Evolutionary conservation across 2,797 vertebrate genomes (phyloP), one percentile per base, ranked within the genome.

Genomic region (Pangasius sanitwongsei): DNA sequence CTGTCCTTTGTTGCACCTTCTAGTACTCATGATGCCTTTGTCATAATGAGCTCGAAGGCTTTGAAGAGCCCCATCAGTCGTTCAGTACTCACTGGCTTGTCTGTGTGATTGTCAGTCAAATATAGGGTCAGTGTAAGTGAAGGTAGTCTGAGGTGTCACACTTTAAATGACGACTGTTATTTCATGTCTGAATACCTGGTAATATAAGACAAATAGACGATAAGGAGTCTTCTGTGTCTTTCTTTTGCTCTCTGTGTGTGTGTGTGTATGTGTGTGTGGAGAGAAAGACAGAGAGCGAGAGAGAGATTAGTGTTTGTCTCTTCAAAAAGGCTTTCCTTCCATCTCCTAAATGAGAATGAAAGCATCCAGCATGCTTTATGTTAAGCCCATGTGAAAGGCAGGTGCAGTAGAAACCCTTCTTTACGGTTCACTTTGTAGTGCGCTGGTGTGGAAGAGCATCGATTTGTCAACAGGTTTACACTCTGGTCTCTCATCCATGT

Each of bases 341-440:
- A 53, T 87, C 31, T 61, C 4, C 50, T 85, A 87, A 85, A 50
- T 88, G 65, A 74, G 69, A 87, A 86, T 85, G 53, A 86, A 85
- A 85, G 70, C 23, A 28, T 23, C 13, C 41, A 69, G 48, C 44
- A 48, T 86, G 67, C 84, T 87, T 83, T 16, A 85, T 78, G 82
- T 77, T 81, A 69, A 87, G 72, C 57, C 34, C 34, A 63, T 90
- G 55, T 88, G 65, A 41, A 85, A n/a, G 57, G 18, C 50, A 41
- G 74, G 84, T 77, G 74, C n/a, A 53, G 9, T 75, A 65, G 48
- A 31, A 82, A 3, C 65, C 77, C 20, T 37, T 23, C n/a, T 89
- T 89, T 55, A 55, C 20, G 72, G 74, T 77, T 88, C 74, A 70
- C 91, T 88, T 89, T 88, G 89, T 82, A 77, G 84, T 85, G 65